phyloP scores from a whole-genome alignment of 2,113 vertebrate genomes.

The Dolichallabes microphthalmus region DNA sequence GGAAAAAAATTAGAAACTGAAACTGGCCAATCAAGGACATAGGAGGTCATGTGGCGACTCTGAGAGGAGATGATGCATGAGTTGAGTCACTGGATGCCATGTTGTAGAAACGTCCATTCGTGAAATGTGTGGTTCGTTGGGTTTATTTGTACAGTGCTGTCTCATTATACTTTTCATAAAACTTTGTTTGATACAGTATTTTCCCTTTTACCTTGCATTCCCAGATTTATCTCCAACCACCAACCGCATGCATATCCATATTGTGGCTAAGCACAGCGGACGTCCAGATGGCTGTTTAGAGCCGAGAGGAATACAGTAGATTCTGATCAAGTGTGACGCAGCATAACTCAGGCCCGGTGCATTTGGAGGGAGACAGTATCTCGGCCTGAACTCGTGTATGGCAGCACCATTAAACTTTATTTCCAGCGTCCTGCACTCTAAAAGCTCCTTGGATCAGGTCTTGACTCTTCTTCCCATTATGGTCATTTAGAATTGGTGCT shows the following conservation, averaged over 20 bases:
- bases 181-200: not conserved
- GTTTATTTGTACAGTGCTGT: not conserved
- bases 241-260: not conserved
- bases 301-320: constrained; percentile 39
- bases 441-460: constrained; percentile 38
- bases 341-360: constrained; percentile 36
- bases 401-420: constrained; percentile 36
- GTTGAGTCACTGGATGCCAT: not conserved
- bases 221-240: not conserved
- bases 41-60: not conserved
- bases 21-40: not conserved
- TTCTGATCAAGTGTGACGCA: constrained; percentile 42
- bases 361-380: constrained; percentile 28
- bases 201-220: not conserved
- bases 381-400: constrained; percentile 3
- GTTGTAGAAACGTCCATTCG: not conserved
- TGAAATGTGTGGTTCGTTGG: not conserved
- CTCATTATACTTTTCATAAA: not conserved
- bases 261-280: constrained; percentile 24
- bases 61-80: not conserved
- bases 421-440: constrained; percentile 28
- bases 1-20: not conserved
- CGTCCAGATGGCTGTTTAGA: constrained; percentile 51
- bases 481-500: constrained; percentile 47
- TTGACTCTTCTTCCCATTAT: constrained; percentile 50